phyloP scores from a whole-genome alignment of 2,797 vertebrate genomes.

The Decapterus maruadsi region DNA sequence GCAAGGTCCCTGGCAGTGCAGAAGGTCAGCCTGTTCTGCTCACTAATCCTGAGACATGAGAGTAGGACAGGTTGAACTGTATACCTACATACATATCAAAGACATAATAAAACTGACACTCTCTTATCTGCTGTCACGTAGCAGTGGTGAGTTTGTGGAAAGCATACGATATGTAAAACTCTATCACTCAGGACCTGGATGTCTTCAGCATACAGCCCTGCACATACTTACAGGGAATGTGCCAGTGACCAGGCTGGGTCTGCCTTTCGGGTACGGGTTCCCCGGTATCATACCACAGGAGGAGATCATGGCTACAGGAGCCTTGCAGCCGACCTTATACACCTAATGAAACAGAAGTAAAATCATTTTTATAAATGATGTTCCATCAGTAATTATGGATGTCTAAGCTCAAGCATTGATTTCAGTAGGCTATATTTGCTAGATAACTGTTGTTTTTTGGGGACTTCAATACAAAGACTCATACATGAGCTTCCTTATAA shows the following conservation, averaged over 20 bases:
- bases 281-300: constrained; percentile 98
- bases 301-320: constrained; percentile 98
- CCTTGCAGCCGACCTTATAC: constrained; percentile 97
- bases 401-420: neutral
- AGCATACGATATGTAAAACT: neutral
- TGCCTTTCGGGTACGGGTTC: constrained; percentile 98
- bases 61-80: neutral
- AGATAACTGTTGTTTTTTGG: no score
- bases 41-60: neutral
- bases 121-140: neutral
- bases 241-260: constrained; percentile 94
- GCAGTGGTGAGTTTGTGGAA: neutral
- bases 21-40: neutral
- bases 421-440: no score
- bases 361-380: constrained; percentile 1
- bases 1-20: neutral
- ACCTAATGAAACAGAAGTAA: constrained; percentile 83
- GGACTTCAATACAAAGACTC: neutral
- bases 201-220: neutral
- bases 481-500: neutral
- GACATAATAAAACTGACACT: neutral
- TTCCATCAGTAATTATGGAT: neutral
- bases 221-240: constrained; percentile 93
- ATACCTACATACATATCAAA: neutral
- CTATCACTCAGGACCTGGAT: neutral